Percentiles rank a stretch among this genome's conserved stretches.
Evolutionary conservation across 1,140 invertebrate genomes (phyloP).

Genomic region (Stegodyphus dumicola): DNA sequence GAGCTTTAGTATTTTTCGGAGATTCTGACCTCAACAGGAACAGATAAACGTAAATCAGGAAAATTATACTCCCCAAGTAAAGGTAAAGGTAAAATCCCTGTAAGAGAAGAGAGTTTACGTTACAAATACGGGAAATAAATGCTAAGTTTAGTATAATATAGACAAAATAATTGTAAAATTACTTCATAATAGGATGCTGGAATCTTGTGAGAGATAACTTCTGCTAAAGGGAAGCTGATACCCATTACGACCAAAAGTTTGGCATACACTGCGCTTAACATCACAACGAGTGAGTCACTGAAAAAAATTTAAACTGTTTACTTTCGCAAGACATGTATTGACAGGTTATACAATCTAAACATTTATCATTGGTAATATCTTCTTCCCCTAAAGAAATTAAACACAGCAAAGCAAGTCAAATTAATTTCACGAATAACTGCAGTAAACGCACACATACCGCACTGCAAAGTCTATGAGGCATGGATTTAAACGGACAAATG

Average conservation of each 20-base stretch:
- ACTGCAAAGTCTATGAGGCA: no score
- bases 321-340: no score
- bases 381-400: no score
- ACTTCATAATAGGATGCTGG: constrained; percentile 70
- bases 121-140: background rate
- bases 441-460: no score
- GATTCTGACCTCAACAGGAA: constrained; percentile 71
- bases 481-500: no score
- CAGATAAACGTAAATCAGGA: constrained; percentile 86
- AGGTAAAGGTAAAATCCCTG: constrained; percentile 89
- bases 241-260: constrained; percentile 92
- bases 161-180: constrained; percentile 46
- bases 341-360: no score
- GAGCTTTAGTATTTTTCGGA: constrained; percentile 21
- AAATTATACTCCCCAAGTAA: constrained; percentile 89
- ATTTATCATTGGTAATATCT: no score
- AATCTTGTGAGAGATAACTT: constrained; percentile 69
- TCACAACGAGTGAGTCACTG: constrained; percentile 85
- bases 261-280: constrained; percentile 91
- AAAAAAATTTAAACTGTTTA: constrained; percentile 1
- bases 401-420: no score
- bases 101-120: constrained; percentile 59
- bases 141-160: background rate
- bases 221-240: constrained; percentile 87
- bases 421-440: no score